Percentiles rank a stretch among this genome's conserved stretches.
phyloP scores from a whole-genome alignment of 2,113 vertebrate genomes.

The Rhagologus leucostigma region DNA sequence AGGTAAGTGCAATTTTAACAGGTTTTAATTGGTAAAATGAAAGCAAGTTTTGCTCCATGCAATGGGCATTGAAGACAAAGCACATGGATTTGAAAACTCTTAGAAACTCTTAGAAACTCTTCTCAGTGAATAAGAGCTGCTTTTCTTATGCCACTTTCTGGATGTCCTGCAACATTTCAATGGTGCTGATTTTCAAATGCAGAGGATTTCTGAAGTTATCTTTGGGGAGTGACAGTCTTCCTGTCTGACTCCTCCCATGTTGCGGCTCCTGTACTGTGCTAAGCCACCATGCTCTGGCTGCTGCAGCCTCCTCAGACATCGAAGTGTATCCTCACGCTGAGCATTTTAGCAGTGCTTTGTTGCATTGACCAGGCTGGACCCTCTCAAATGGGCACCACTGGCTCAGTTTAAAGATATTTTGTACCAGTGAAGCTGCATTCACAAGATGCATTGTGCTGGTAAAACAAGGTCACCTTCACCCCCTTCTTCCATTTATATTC shows the following conservation, averaged over 20 bases:
- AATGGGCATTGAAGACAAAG: not conserved
- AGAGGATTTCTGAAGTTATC: not conserved
- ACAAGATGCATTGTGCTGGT: fast-evolving
- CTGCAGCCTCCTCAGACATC: not conserved
- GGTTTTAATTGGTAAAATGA: not conserved
- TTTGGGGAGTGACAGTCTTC: not conserved
- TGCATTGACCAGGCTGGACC: not conserved
- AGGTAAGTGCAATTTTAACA: not conserved
- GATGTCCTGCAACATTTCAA: not conserved
- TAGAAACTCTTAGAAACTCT: not conserved
- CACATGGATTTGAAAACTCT: not conserved
- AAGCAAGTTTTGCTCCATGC: not conserved
- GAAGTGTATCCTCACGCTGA: not conserved
- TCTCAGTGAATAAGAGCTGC: not conserved
- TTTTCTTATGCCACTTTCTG: not conserved
- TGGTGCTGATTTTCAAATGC: not conserved
- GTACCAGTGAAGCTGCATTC: not conserved
- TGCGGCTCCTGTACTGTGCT: not conserved
- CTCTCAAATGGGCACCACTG: not conserved
- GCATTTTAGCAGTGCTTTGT: not conserved
- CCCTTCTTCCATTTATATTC: not conserved
- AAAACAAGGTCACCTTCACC: not conserved
- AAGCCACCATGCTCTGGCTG: fast-evolving
- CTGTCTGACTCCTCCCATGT: fast-evolving
- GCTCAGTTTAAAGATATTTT: not conserved